Percentiles rank a stretch among this genome's conserved stretches.
Conservation (phyloP, 2,113 vertebrate genomes). For the Nipponia nippon region DNA sequence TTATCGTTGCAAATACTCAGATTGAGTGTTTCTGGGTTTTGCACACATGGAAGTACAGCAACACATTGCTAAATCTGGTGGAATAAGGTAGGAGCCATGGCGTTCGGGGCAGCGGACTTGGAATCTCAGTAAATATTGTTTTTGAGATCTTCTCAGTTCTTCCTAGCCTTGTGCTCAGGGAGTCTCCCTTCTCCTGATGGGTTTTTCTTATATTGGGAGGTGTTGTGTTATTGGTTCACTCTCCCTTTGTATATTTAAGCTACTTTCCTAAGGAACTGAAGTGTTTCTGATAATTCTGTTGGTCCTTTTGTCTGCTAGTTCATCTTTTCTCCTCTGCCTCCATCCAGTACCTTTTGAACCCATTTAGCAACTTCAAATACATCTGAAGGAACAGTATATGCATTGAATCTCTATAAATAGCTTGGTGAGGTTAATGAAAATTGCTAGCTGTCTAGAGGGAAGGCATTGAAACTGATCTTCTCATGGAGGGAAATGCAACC, state of each 20-base stretch:
- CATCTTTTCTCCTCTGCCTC: not conserved
- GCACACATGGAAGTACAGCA: not conserved
- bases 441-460: not conserved
- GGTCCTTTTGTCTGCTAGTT: not conserved
- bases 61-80: not conserved
- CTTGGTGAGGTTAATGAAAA: not conserved
- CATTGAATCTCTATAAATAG: not conserved
- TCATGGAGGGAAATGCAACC: not conserved
- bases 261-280: not conserved
- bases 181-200: not conserved
- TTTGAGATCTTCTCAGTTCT: not conserved
- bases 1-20: not conserved
- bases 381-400: not conserved
- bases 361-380: not conserved
- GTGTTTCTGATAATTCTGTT: not conserved
- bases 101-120: not conserved
- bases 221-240: not conserved
- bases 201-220: not conserved
- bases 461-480: not conserved
- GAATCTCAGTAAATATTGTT: not conserved
- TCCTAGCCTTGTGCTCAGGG: not conserved
- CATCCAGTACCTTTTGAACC: not conserved
- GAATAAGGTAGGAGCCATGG: not conserved
- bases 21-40: not conserved
- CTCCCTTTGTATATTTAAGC: not conserved